A percentile compares a stretch with the other conserved stretches of the same genome.
Conservation (phyloP, 2,113 vertebrate species). For the Haemorhous mexicanus region DNA sequence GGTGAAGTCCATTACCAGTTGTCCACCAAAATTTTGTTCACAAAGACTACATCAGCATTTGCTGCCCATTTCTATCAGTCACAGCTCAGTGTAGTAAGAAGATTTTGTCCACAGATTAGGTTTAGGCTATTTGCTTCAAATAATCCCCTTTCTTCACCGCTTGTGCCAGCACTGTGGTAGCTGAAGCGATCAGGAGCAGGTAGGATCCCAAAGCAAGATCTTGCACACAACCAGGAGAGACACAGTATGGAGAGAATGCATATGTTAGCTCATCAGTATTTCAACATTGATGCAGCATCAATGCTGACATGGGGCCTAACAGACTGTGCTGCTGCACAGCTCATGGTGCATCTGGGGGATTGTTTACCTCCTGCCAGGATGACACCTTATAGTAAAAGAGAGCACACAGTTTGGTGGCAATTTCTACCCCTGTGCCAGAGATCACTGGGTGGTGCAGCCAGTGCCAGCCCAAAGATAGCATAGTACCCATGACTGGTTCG, state of each 20-base stretch:
- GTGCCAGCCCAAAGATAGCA: neutral
- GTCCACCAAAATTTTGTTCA: neutral
- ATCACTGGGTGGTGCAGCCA: accelerated
- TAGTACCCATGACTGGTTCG: neutral
- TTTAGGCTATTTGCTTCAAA: neutral
- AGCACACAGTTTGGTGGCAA: accelerated
- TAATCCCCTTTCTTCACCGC: neutral
- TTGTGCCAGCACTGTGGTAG: neutral
- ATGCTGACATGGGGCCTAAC: neutral
- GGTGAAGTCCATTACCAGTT: neutral
- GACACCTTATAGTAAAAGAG: neutral
- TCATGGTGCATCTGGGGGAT: neutral
- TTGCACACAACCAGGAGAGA: neutral
- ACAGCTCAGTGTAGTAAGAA: neutral
- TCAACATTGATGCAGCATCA: accelerated
- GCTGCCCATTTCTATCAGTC: neutral
- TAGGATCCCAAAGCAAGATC: neutral
- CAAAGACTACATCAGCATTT: neutral
- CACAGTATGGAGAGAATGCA: neutral
- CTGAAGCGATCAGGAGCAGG: neutral
- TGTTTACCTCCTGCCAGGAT: neutral
- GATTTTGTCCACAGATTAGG: neutral
- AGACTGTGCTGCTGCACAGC: neutral
- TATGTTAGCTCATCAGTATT: neutral
- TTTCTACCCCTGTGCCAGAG: neutral